Percentiles rank a stretch among this genome's conserved stretches.
These are phyloP conservation scores for Scopus umbretta DNA, from an alignment of 2,113 vertebrate species.

Conservation along the genomic window DNA sequence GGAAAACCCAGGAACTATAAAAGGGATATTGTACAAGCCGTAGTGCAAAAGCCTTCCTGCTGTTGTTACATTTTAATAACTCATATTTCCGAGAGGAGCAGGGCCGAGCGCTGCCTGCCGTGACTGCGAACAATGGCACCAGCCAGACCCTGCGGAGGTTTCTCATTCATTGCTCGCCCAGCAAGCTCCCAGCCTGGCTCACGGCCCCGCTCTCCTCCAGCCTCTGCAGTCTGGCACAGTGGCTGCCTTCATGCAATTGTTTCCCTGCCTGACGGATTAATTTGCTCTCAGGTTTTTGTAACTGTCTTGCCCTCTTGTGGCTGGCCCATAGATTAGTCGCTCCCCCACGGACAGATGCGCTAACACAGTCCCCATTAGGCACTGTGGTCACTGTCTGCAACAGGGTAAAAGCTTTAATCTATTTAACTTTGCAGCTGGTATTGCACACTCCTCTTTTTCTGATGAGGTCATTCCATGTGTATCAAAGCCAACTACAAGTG, in stretches of 20 bases:
- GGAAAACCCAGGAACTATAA: not conserved
- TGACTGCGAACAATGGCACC: not conserved
- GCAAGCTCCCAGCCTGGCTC: not conserved
- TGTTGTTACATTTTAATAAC: not conserved
- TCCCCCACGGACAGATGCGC: not conserved
- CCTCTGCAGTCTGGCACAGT: not conserved
- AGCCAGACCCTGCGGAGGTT: accelerated
- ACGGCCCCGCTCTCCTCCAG: not conserved
- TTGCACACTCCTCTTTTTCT: not conserved
- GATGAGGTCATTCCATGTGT: not conserved
- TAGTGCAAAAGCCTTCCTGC: slow-evolving; percentile 3
- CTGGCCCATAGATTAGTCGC: not conserved
- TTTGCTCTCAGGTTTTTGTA: not conserved
- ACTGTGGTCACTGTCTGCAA: accelerated
- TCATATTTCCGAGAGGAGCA: not conserved
- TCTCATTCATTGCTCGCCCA: not conserved
- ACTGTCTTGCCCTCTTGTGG: not conserved
- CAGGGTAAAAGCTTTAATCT: not conserved
- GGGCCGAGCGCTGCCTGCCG: not conserved
- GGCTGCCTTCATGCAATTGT: not conserved
- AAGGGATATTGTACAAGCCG: not conserved
- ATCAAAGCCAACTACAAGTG: not conserved
- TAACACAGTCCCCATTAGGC: accelerated
- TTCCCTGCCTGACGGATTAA: not conserved
- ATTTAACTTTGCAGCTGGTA: not conserved